Evolutionary conservation across 2,113 vertebrate genomes (phyloP).

Genomic region (Protomyctophum bolini): DNA sequence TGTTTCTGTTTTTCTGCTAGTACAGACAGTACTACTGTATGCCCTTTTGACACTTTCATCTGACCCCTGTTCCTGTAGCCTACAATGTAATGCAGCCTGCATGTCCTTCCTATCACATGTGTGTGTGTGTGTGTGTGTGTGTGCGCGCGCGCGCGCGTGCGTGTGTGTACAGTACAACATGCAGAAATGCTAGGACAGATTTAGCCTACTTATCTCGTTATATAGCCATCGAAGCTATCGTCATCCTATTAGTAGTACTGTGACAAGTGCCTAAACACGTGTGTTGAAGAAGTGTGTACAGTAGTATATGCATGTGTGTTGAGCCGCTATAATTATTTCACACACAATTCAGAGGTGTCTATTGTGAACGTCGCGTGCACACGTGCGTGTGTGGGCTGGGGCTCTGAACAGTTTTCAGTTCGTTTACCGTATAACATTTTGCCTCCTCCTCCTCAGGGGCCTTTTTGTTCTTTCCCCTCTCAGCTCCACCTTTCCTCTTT

Average conservation of each 20-base stretch:
- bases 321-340: background rate
- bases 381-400: too few species aligned
- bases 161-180: constrained; percentile 1
- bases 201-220: constrained; percentile 78
- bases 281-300: background rate
- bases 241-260: constrained; percentile 72
- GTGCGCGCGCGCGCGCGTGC: constrained; percentile 11
- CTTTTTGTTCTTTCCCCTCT: too few species aligned
- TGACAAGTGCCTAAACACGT: constrained; percentile 63
- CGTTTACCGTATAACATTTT: too few species aligned
- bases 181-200: constrained; percentile 55
- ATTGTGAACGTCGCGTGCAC: background rate
- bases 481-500: too few species aligned
- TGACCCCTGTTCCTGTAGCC: constrained; percentile 33
- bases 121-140: constrained; percentile 1
- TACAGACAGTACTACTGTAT: too few species aligned
- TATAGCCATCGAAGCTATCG: constrained; percentile 51
- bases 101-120: constrained; percentile 8
- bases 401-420: too few species aligned
- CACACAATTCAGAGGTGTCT: background rate
- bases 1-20: background rate
- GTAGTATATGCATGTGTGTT: constrained; percentile 2
- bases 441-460: too few species aligned
- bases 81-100: constrained; percentile 9
- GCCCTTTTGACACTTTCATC: background rate